A percentile compares a stretch with the other conserved stretches of the same genome.
Conservation (phyloP, 1,140 invertebrate genomes). For the Drosophila nigromelanica region DNA sequence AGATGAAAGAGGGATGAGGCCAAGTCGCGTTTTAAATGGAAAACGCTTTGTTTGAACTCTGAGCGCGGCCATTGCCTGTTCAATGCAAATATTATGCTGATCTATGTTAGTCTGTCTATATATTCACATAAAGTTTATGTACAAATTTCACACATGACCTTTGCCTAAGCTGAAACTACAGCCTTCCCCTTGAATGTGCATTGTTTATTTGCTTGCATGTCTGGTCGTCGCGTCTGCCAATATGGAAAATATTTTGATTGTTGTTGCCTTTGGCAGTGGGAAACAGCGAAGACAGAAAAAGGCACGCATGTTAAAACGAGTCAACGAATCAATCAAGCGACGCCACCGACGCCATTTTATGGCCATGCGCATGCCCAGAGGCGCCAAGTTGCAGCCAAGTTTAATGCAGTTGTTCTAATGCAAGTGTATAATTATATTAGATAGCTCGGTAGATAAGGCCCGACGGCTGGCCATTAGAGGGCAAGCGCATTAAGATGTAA, state of each 20-base stretch:
- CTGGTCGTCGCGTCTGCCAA: slow-evolving; percentile 24
- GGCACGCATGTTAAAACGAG: slow-evolving; percentile 52
- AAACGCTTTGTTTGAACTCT: slow-evolving; percentile 47
- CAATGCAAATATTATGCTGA: slow-evolving; percentile 9
- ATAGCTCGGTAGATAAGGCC: slow-evolving; percentile 49
- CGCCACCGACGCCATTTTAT: slow-evolving; percentile 18
- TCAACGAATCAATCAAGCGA: slow-evolving; percentile 66
- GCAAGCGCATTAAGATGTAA: slow-evolving; percentile 61
- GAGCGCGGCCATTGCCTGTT: slow-evolving; percentile 53
- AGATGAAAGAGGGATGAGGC: neutral
- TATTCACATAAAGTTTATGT: neutral
- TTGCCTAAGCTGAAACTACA: slow-evolving; percentile 24
- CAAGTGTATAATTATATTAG: slow-evolving; percentile 66
- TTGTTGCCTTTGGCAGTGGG: slow-evolving; percentile 42
- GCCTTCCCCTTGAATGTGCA: slow-evolving; percentile 65
- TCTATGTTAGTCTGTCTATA: slow-evolving; percentile 29
- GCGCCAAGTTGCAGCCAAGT: slow-evolving; percentile 7
- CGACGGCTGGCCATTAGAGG: slow-evolving; percentile 35
- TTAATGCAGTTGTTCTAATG: slow-evolving; percentile 23
- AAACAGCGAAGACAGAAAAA: slow-evolving; percentile 21
- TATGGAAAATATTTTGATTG: slow-evolving; percentile 64
- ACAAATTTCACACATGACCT: slow-evolving; percentile 49
- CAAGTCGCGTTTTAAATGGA: neutral
- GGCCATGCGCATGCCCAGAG: slow-evolving; percentile 7
- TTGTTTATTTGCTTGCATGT: slow-evolving; percentile 57